These are phyloP conservation scores for Pyrocephalus nanus DNA, from an alignment of 2,797 vertebrate genomes.

Conservation along the genomic window DNA sequence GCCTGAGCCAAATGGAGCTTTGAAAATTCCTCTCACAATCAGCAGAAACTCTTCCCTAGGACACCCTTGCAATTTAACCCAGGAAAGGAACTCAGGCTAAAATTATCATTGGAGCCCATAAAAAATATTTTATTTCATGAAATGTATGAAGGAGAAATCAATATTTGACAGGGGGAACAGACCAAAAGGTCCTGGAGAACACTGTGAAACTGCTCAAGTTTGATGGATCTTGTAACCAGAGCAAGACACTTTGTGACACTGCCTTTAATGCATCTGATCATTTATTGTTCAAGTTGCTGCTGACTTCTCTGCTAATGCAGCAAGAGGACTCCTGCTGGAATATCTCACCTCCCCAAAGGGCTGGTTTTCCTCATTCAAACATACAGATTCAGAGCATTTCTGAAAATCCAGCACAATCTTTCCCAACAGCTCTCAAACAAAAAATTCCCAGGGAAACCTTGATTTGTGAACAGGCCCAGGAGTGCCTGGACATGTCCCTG, in stretches of 20 bases:
- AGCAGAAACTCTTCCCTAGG: not conserved
- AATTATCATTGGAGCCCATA: not conserved
- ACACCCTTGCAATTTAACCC: not conserved
- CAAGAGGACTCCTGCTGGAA: not conserved
- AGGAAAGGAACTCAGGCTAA: not conserved
- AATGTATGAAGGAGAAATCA: not conserved
- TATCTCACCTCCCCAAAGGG: not conserved
- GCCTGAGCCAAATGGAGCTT: not conserved
- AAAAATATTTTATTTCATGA: not conserved
- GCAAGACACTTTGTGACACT: not conserved
- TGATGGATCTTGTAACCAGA: not conserved
- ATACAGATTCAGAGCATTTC: not conserved
- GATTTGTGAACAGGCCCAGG: not conserved
- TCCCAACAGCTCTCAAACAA: not conserved
- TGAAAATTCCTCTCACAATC: not conserved
- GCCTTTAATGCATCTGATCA: not conserved
- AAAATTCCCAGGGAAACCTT: not conserved
- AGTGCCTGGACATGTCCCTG: accelerated
- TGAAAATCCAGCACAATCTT: not conserved
- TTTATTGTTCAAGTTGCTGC: not conserved
- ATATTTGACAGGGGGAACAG: not conserved
- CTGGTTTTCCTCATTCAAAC: not conserved
- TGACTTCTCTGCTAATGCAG: not conserved
- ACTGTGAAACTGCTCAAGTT: not conserved
- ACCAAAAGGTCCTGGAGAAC: not conserved